Evolutionary conservation across 2,113 vertebrate genomes (phyloP).

Genomic region (Petaurus breviceps): DNA sequence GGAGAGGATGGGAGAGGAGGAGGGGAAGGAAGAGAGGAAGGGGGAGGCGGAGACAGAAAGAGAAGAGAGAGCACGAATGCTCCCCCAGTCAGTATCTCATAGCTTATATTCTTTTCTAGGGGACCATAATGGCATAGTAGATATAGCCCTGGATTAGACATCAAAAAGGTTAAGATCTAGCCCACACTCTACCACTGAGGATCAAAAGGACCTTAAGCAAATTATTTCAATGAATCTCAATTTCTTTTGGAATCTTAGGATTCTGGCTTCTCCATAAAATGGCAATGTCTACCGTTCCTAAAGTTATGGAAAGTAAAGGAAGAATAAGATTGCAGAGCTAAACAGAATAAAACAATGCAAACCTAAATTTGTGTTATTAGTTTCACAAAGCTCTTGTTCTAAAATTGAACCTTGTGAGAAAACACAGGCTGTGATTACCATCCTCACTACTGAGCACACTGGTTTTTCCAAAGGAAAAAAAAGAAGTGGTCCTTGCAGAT

Average conservation of each 20-base stretch:
- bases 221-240: constrained; percentile 52
- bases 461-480: neutral
- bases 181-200: constrained; percentile 46
- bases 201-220: constrained; percentile 33
- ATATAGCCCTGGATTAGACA: constrained; percentile 20
- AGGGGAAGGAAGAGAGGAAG: too few species aligned
- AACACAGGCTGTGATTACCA: neutral
- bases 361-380: constrained; percentile 28
- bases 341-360: constrained; percentile 43
- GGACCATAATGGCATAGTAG: neutral
- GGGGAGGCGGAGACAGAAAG: too few species aligned
- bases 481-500: neutral
- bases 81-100: neutral
- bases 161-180: constrained; percentile 47
- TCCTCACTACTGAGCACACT: neutral
- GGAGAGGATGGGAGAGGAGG: too few species aligned
- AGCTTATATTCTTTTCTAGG: constrained; percentile 32
- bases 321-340: constrained; percentile 18
- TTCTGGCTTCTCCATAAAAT: constrained; percentile 37
- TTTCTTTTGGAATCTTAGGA: neutral
- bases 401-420: neutral
- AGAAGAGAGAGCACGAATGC: neutral
- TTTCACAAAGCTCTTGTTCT: constrained; percentile 34
- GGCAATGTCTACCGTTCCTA: neutral
- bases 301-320: constrained; percentile 28